Base-by-base conservation (phyloP, 2,113 vertebrate genomes). In the Mormoops blainvillei region DNA sequence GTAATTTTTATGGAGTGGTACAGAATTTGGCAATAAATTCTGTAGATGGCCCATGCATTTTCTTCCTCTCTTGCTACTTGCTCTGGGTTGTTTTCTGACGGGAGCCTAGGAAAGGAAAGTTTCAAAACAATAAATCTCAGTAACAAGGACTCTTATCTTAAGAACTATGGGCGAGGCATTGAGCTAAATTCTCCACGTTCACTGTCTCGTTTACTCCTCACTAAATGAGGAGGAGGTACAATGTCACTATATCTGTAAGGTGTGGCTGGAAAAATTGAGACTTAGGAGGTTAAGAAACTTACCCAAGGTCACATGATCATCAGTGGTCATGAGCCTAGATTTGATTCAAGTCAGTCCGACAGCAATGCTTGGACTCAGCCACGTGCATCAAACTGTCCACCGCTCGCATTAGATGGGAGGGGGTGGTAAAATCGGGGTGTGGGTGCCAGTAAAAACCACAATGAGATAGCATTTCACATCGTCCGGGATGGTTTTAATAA, bases 311-410 rank as follows among this genome's bases (percentile, higher is more conserved):
- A n/a, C 15, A 1, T 7, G 54, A 3, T 24, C 48, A 31, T 11
- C 41, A 26, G 15, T 26, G 7, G 73, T 33, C 77, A 56, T 3
- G 67, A 63, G 41, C 36, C 86, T 73, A 0, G 28, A 28, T 63
- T 26, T 3, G 0, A 48, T 45, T 68, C 16, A 22, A 22, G 58
- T 41, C 33, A 7, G 54, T 4, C 65, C 4, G 54, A 24, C 3
- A 54, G 45, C 48, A 8, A 31, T 31, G 16, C 28, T 1, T 38
- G 31, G 74, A 26, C 67, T 63, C 33, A 10, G 7, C 24, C 68
- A 20, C 1, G 14, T 2, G 43, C 24, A 4, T n/a, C 18, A 0
- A 14, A 4, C 20, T n/a, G n/a, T 14, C 38, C 19, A 3, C 19
- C 2, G 24, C 56, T 11, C 43, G 38, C 48, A 43, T 2, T 10